A percentile compares a stretch with the other conserved stretches of the same genome.
phyloP scores from a whole-genome alignment of 2,797 vertebrate species.

The Neosalanx taihuensis region DNA sequence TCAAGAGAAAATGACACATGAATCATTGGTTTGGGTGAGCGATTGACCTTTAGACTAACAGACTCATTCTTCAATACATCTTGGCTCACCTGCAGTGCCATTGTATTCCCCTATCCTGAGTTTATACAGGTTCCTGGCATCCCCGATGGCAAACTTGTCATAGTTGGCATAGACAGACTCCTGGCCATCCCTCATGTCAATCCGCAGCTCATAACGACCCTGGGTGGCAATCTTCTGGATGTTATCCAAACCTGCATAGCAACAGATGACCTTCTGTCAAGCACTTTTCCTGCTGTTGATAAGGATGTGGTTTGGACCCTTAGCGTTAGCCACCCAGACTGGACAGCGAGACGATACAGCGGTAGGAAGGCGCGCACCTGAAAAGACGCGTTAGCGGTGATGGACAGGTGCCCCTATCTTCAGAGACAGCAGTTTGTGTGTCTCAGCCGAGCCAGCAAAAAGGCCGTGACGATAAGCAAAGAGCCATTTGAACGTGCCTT shows the following conservation, averaged over 20 bases:
- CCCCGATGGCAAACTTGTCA: slow-evolving; percentile 89
- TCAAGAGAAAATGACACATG: slow-evolving; percentile 11
- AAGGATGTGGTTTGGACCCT: background rate
- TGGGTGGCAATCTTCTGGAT: slow-evolving; percentile 90
- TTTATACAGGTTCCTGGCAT: slow-evolving; percentile 89
- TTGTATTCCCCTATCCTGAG: slow-evolving; percentile 93
- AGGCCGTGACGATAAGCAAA: slow-evolving; percentile 17
- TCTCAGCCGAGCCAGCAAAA: slow-evolving; percentile 31
- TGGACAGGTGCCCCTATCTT: slow-evolving; percentile 46
- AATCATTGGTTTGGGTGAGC: no score
- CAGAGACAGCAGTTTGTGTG: slow-evolving; percentile 48
- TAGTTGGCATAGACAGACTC: slow-evolving; percentile 89
- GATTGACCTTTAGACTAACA: background rate
- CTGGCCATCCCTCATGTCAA: slow-evolving; percentile 93
- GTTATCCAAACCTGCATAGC: slow-evolving; percentile 86
- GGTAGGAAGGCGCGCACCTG: background rate
- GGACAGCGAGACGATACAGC: no score
- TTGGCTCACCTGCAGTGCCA: slow-evolving; percentile 85
- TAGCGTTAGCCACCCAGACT: background rate
- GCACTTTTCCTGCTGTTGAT: background rate
- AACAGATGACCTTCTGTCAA: background rate
- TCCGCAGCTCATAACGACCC: slow-evolving; percentile 90
- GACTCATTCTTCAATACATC: background rate
- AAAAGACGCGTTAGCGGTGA: background rate
- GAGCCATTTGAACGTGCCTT: slow-evolving; percentile 46